phyloP scores from a whole-genome alignment of 1,140 invertebrate species.

The Periplaneta americana region DNA sequence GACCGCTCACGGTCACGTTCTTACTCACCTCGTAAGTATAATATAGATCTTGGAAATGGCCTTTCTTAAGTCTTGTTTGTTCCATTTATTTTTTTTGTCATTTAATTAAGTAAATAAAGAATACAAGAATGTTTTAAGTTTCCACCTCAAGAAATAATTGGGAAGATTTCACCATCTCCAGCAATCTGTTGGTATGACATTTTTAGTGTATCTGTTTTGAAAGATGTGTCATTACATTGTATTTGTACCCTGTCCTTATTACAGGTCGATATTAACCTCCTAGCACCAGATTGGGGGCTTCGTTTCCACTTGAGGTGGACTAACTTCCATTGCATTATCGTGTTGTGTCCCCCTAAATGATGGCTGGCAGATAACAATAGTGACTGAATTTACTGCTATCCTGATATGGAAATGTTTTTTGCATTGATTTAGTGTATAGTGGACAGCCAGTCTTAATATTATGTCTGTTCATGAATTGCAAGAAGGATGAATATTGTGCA shows the following conservation, averaged over 20 bases:
- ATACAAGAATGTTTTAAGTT: background rate
- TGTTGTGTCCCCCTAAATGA: background rate
- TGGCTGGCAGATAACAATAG: conserved; percentile 7
- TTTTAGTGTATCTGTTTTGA: background rate
- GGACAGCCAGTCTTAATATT: background rate
- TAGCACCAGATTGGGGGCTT: conserved; percentile 1
- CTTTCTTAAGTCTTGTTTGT: background rate
- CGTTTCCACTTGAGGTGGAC: conserved; percentile 9
- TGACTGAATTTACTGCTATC: background rate
- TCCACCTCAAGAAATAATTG: background rate
- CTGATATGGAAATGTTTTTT: background rate
- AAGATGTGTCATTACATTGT: conserved; percentile 2
- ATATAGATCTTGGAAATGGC: background rate
- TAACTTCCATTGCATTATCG: background rate
- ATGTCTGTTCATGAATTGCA: background rate
- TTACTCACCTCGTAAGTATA: conserved; percentile 46
- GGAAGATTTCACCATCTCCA: background rate
- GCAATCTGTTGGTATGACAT: background rate
- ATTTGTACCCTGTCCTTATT: conserved; percentile 6
- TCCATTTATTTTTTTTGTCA: background rate
- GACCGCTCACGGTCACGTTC: conserved; percentile 44
- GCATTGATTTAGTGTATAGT: background rate
- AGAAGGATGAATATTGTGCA: background rate
- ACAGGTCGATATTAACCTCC: conserved; percentile 13
- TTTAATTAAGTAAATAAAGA: background rate